Conservation (phyloP, 2,797 vertebrate genomes). For the Rhynchonycteris naso region DNA sequence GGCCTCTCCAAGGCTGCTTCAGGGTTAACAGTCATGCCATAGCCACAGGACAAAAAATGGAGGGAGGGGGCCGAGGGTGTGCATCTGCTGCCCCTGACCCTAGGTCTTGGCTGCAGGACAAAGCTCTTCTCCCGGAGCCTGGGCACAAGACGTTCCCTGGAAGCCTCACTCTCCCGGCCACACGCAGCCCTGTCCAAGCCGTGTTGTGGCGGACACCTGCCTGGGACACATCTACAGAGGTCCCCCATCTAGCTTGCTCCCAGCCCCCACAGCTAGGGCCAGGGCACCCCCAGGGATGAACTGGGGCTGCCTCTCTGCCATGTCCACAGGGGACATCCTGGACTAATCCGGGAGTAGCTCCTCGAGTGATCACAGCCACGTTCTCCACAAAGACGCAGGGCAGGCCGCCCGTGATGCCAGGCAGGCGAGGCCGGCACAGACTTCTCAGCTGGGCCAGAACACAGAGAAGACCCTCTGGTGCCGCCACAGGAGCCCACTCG, state of each 20-base stretch:
- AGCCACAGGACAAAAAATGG: background rate
- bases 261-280: background rate
- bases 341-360: accelerated
- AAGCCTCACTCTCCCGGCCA: background rate
- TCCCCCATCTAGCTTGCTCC: background rate
- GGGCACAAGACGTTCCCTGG: background rate
- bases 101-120: background rate
- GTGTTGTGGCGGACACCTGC: background rate
- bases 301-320: background rate
- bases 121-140: background rate
- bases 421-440: no score
- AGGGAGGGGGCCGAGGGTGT: background rate
- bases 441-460: background rate
- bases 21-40: background rate
- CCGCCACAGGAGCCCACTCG: accelerated
- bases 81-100: background rate
- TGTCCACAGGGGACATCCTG: background rate
- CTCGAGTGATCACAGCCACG: background rate
- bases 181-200: background rate
- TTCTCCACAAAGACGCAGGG: accelerated
- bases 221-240: accelerated
- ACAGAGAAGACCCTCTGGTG: background rate
- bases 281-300: background rate
- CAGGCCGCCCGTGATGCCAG: background rate
- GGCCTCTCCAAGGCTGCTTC: background rate